Percentiles rank a stretch among this genome's conserved stretches.
Evolutionary conservation across 2,113 vertebrate genomes (phyloP).

Genomic region (Argyrosomus japonicus): DNA sequence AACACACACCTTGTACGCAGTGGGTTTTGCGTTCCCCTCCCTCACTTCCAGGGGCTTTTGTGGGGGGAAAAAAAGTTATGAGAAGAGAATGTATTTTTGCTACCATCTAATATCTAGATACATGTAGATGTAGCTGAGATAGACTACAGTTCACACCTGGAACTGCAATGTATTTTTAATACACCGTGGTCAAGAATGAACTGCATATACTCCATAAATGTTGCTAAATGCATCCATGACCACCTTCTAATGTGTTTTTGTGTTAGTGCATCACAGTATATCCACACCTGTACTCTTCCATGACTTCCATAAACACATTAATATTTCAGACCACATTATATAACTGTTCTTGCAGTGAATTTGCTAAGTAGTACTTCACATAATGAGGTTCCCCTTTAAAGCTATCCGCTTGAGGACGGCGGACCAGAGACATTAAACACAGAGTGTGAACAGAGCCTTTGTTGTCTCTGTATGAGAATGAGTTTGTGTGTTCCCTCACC

Average conservation of each 20-base stretch:
- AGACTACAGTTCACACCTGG: neutral
- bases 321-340: neutral
- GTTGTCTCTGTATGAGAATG: neutral
- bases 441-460: neutral
- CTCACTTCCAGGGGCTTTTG: constrained; percentile 84
- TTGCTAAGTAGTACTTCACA: neutral
- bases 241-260: neutral
- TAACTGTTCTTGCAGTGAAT: neutral
- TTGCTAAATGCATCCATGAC: neutral
- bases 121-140: neutral
- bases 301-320: too few relatives aligned
- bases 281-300: neutral
- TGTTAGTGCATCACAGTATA: neutral
- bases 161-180: neutral
- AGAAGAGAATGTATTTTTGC: neutral
- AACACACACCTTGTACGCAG: constrained; percentile 76
- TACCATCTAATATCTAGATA: neutral
- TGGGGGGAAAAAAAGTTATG: neutral
- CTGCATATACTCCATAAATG: neutral
- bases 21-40: constrained; percentile 72
- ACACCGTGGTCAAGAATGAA: neutral
- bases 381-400: neutral
- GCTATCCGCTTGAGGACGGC: neutral
- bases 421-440: neutral
- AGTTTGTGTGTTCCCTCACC: constrained; percentile 69